Conservation (phyloP, 2,888 invertebrate genomes). For the Idaea aversata region DNA sequence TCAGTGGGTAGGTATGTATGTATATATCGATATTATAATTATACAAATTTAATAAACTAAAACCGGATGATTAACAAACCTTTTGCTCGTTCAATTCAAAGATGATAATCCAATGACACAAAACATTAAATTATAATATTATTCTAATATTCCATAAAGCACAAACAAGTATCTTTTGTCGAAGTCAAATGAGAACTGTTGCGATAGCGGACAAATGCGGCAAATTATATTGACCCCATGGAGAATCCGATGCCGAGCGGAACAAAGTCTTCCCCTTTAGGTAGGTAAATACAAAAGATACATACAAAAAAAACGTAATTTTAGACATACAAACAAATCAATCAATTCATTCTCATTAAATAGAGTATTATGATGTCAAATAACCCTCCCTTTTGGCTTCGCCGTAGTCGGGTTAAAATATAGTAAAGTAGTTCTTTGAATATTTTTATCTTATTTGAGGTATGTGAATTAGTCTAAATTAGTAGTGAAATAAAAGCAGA, state of each 20-base stretch:
- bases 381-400: too few species aligned
- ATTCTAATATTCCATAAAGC: background rate
- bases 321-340: too few species aligned
- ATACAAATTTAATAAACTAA: background rate
- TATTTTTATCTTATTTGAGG: background rate
- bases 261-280: conserved; percentile 12
- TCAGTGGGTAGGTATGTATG: background rate
- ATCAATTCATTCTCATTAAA: too few species aligned
- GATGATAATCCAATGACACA: background rate
- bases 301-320: background rate
- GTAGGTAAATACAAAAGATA: background rate
- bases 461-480: background rate
- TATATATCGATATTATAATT: background rate
- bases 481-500: too few species aligned
- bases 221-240: conserved; percentile 18
- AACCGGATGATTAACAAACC: background rate
- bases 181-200: conserved; percentile 55
- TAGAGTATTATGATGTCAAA: too few species aligned
- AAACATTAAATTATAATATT: background rate
- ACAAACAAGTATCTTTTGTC: conserved; percentile 40
- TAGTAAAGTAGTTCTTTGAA: background rate
- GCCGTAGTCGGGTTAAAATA: too few species aligned
- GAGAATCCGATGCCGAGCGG: conserved; percentile 8
- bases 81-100: background rate
- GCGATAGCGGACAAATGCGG: conserved; percentile 40